phyloP scores from a whole-genome alignment of 2,113 vertebrate genomes.

The Dryoscopus gambensis region DNA sequence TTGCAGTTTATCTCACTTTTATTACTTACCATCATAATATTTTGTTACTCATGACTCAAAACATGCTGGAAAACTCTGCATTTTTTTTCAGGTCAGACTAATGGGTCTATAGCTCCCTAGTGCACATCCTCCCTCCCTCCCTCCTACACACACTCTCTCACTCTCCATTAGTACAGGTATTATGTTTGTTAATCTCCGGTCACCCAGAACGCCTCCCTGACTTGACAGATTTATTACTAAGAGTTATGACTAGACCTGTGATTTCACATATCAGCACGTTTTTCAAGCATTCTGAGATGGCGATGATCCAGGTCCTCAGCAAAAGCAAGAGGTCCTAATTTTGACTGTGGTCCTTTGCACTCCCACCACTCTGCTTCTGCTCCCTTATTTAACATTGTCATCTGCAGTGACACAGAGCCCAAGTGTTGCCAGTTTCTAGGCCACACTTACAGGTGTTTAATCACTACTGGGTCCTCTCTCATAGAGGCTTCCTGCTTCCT shows the following conservation, averaged over 20 bases:
- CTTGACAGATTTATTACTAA: conserved; percentile 49
- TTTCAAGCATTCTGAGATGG: conserved; percentile 26
- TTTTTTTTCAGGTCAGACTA: conserved; percentile 9
- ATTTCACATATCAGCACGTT: conserved; percentile 38
- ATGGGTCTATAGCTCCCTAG: conserved; percentile 4
- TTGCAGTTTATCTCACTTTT: not conserved
- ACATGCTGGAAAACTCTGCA: not conserved
- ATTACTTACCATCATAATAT: not conserved
- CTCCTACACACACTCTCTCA: not conserved
- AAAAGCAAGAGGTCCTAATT: not conserved
- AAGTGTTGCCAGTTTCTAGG: not conserved
- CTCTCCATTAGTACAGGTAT: conserved; percentile 61
- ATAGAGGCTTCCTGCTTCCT: not conserved
- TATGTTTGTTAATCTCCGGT: conserved; percentile 55
- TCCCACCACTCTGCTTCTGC: not conserved
- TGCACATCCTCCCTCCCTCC: not conserved
- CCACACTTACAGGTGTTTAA: not conserved
- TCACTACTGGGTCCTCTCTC: not conserved
- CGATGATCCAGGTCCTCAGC: not conserved
- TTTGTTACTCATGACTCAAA: not conserved
- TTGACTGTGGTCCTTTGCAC: not conserved
- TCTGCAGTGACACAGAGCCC: not conserved
- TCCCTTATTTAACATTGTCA: not conserved
- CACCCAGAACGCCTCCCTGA: conserved; percentile 46
- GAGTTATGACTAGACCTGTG: conserved; percentile 40